Percentiles rank a stretch among this genome's conserved stretches.
phyloP scores from a whole-genome alignment of 2,797 vertebrate genomes.

The Parauchenoglanis ngamensis region DNA sequence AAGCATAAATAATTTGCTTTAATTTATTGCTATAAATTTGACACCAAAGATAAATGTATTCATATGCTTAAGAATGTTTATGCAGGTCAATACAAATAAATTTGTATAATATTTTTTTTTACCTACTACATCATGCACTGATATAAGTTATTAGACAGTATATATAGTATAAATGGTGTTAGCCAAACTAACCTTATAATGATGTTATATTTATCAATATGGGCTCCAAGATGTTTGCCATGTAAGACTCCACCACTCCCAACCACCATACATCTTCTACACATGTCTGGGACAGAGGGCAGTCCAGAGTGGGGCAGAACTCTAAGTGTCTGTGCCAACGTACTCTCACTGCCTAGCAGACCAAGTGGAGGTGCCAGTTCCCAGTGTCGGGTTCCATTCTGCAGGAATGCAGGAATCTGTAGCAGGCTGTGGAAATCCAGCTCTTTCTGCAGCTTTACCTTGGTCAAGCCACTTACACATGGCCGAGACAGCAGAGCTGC shows the following conservation, averaged over 20 bases:
- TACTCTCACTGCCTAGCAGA: constrained; percentile 71
- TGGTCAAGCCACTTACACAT: constrained; percentile 68
- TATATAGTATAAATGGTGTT: background rate
- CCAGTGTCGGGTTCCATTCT: constrained; percentile 54
- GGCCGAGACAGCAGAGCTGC: constrained; percentile 65
- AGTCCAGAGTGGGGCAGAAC: constrained; percentile 67
- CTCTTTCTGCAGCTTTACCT: constrained; percentile 62
- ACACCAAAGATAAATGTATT: background rate
- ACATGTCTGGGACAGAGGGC: constrained; percentile 58
- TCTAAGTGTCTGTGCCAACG: constrained; percentile 64
- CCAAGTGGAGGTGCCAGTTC: constrained; percentile 72
- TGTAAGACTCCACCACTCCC: constrained; percentile 77
- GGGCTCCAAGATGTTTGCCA: constrained; percentile 75
- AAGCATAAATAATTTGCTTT: background rate
- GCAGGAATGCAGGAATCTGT: constrained; percentile 74
- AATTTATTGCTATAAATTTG: background rate
- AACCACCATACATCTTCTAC: constrained; percentile 77
- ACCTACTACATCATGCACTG: background rate
- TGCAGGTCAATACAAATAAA: background rate
- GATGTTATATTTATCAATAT: constrained; percentile 78
- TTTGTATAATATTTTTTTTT: background rate
- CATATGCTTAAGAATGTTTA: background rate
- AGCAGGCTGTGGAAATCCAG: constrained; percentile 58
- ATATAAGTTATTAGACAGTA: background rate
- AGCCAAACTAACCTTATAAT: constrained; percentile 72